Percentiles rank a stretch among this genome's conserved stretches.
These are phyloP conservation scores for Girardia tigrina DNA, from an alignment of 2,888 invertebrate species.

Conservation along the genomic window DNA sequence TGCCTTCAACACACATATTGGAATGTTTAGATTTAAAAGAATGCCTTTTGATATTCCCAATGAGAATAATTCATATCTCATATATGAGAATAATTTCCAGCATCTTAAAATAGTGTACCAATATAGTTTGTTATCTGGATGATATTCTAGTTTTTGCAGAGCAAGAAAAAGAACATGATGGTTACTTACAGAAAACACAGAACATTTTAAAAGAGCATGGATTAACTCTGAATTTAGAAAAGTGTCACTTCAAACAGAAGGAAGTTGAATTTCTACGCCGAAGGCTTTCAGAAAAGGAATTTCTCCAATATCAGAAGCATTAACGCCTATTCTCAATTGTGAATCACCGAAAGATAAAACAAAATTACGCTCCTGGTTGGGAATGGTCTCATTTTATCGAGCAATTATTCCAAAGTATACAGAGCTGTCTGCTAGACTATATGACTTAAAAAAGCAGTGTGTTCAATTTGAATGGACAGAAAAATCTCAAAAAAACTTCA, in stretches of 20 bases:
- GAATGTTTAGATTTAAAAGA: not conserved
- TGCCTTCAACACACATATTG: conserved; percentile 10
- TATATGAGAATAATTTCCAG: not conserved
- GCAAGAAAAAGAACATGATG: not conserved
- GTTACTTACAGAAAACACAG: not conserved
- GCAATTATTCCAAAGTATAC: not conserved
- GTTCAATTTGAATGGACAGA: not conserved
- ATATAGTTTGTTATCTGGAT: conserved; percentile 16
- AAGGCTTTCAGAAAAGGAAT: conserved; percentile 6
- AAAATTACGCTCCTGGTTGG: conserved; percentile 21
- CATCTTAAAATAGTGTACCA: not conserved
- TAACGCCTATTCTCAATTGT: not conserved
- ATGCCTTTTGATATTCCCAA: conserved; percentile 15
- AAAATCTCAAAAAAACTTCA: not conserved
- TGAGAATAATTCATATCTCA: not conserved
- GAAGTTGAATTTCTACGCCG: conserved; percentile 31
- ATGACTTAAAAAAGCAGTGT: not conserved
- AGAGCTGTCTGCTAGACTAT: not conserved
- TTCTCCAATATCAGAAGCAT: not conserved
- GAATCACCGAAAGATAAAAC: not conserved
- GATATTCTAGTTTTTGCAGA: conserved; percentile 17
- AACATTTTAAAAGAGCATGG: not conserved
- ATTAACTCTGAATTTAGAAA: not conserved
- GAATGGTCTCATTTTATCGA: conserved; percentile 28
- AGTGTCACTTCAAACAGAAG: not conserved